Evolutionary conservation across 2,888 invertebrate species (phyloP), one percentile per base, ranked within the genome.

Genomic region (Hemaris fuciformis): DNA sequence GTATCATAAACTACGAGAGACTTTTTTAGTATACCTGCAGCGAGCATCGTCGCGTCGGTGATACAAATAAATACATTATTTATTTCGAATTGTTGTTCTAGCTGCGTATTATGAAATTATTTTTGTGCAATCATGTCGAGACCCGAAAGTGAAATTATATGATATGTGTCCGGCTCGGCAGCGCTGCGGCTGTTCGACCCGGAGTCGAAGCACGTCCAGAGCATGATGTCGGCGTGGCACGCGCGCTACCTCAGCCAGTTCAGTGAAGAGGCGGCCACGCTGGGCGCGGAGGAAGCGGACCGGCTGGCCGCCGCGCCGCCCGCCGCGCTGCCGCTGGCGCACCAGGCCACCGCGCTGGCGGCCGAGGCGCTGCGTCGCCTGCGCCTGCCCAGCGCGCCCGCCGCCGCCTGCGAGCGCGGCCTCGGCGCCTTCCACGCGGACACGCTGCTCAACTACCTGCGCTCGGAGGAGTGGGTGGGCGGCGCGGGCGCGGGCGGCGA

Each of bases 401-500:
- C 67, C 61, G 83, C 80, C 53, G 74, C 76, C 69, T 89, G 89
- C 74, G 68, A 57, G 3, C 18, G 22, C 38, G 88, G 88, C 57
- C 65, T 66, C 31, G 85, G 83, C 41, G 84, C 86, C 62, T 85
- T 88, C 75, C 89, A 91, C 70, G 89, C 90, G 1, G 89, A 88
- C 74, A 87, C 91, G 6, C 75, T 91, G 66, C 84, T 91, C 56
- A 91, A 91, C 77, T 89, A 87, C 66, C 66, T 91, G 59, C 87
- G 89, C 64, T 88, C 89, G 66, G 77, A 81, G 64, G 73, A 69
- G 63, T 76, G 79, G 67, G 67, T 64, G 57, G 65, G 71, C 65
- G 69, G 69, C 42, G 64, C 61, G 43, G 64, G 59, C 46, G 62
- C 61, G 56, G 64, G 67, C 69, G 38, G 72, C 57, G 64, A 62